These are phyloP conservation scores for Lanius collurio DNA, from an alignment of 2,113 vertebrate genomes.

Conservation along the genomic window DNA sequence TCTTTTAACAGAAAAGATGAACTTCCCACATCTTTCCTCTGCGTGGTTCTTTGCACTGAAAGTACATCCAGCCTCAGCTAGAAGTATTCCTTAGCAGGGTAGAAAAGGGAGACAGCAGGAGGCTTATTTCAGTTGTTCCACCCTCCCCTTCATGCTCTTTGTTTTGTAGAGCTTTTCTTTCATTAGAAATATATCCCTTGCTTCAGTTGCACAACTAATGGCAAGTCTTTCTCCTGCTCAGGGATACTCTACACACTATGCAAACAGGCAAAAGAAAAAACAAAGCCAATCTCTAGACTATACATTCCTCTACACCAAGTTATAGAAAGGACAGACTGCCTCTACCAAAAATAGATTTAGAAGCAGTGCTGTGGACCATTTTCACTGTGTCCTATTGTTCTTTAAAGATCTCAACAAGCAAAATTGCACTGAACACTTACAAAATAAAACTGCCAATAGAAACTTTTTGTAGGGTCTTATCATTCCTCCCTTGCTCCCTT, in stretches of 20 bases:
- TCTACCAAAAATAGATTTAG: not conserved
- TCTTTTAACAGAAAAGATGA: constrained; percentile 1
- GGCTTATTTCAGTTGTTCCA: not conserved
- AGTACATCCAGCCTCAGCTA: not conserved
- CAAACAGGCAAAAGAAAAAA: not conserved
- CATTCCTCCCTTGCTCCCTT: not conserved
- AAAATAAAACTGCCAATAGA: not conserved
- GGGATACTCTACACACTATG: not conserved
- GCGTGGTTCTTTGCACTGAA: not conserved
- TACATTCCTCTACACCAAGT: not conserved
- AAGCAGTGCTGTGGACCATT: not conserved
- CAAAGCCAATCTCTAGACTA: not conserved
- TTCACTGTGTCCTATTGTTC: not conserved
- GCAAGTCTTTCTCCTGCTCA: not conserved
- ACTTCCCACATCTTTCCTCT: not conserved
- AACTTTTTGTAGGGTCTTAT: not conserved
- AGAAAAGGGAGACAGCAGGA: not conserved
- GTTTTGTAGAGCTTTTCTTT: not conserved
- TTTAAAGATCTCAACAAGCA: not conserved
- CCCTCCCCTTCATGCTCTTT: not conserved
- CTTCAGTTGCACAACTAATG: not conserved
- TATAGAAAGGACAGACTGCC: not conserved
- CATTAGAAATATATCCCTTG: not conserved
- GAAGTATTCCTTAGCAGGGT: not conserved
- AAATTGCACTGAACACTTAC: not conserved